Conservation (phyloP, 2,888 invertebrate species). For the Agrochola litura region DNA sequence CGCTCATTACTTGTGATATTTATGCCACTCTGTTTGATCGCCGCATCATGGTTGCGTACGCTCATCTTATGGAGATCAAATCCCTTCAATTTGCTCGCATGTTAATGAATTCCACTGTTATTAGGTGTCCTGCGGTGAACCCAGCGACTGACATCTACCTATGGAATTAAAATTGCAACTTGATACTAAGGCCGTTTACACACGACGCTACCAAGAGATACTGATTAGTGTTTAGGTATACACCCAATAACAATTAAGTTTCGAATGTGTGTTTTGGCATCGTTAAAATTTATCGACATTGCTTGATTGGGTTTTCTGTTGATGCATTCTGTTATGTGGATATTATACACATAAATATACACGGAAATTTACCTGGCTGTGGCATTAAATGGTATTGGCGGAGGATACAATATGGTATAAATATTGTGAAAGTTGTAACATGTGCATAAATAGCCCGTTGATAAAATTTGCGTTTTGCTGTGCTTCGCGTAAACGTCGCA, state of each 20-base stretch:
- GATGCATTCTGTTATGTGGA: constrained; percentile 42
- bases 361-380: constrained; percentile 27
- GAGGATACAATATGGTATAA: constrained; percentile 24
- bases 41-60: constrained; percentile 49
- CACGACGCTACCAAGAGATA: constrained; percentile 47
- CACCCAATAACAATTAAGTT: constrained; percentile 39
- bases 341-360: constrained; percentile 30
- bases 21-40: constrained; percentile 51
- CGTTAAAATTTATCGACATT: constrained; percentile 41
- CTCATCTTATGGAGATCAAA: constrained; percentile 63
- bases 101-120: constrained; percentile 68
- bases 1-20: constrained; percentile 57
- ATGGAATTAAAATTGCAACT: constrained; percentile 80
- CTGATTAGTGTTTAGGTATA: constrained; percentile 48
- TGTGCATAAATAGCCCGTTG: constrained; percentile 9
- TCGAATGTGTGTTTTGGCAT: constrained; percentile 41
- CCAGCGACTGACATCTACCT: constrained; percentile 52
- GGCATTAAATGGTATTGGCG: constrained; percentile 22
- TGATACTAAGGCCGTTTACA: constrained; percentile 68
- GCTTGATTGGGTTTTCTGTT: constrained; percentile 53
- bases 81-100: constrained; percentile 64
- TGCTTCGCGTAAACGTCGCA: constrained; percentile 47
- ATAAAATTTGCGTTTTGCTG: constrained; percentile 55
- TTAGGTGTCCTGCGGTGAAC: constrained; percentile 66
- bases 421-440: constrained; percentile 37